These are phyloP conservation scores for Cephalotes varians DNA, from an alignment of 2,888 invertebrate genomes.

Conservation along the genomic window DNA sequence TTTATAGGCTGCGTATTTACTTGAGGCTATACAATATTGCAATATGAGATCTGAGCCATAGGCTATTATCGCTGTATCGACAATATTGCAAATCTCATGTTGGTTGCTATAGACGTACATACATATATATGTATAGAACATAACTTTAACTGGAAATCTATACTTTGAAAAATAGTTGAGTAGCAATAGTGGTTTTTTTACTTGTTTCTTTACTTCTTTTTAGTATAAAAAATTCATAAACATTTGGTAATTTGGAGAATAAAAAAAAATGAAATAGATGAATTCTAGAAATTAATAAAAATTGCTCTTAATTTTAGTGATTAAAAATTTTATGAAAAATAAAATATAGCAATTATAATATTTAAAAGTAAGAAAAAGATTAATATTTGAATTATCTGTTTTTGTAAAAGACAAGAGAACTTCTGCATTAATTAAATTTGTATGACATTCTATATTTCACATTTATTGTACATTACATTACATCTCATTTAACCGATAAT, in stretches of 20 bases:
- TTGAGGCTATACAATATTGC: slow-evolving; percentile 31
- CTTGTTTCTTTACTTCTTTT: not conserved
- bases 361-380: slow-evolving; percentile 1
- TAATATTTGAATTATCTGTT: slow-evolving; percentile 10
- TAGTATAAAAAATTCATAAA: not conserved
- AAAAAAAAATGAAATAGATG: not conserved
- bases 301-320: not conserved
- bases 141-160: not conserved
- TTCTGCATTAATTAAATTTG: slow-evolving; percentile 23
- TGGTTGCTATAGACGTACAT: not conserved
- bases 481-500: slow-evolving; percentile 34
- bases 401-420: slow-evolving; percentile 3
- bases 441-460: slow-evolving; percentile 32
- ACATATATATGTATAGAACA: not conserved
- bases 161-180: not conserved
- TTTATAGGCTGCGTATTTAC: slow-evolving; percentile 41
- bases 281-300: not conserved
- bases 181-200: not conserved
- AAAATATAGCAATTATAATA: slow-evolving; percentile 1
- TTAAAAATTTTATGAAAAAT: not conserved
- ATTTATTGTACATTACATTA: slow-evolving; percentile 11
- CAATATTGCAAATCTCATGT: slow-evolving; percentile 1
- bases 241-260: not conserved
- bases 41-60: slow-evolving; percentile 10
- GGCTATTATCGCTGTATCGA: slow-evolving; percentile 23